Evolutionary conservation across 2,797 vertebrate species (phyloP), one percentile per base, ranked within the genome.

Genomic region (Florisuga fusca): DNA sequence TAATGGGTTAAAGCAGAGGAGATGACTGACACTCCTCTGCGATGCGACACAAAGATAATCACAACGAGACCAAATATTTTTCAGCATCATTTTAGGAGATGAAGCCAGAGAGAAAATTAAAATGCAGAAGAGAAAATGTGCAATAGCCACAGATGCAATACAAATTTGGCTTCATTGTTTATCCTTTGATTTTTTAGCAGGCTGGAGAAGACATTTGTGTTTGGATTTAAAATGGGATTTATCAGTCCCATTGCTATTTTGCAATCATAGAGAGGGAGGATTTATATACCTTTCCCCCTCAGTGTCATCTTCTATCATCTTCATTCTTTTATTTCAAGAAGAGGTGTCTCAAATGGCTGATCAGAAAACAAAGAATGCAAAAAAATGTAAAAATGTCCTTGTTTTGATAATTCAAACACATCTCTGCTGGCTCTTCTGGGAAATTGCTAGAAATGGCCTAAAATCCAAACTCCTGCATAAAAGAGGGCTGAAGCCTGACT

Each of bases 81-180:
- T 90, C 73, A 94, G 61, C 2, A 3, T 92, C 84, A 84, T 25
- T 84, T 84, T 82, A 83, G 43, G 45, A 92, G 45, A 91, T 87
- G 68, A 96, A 87, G 46, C 62, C 67, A 86, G 66, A 84, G 38
- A 89, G 68, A 71, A 94, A 92, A 94, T 91, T 94, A 93, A 93
- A 93, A 95, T 72, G 74, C 7, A 0, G 29, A 46, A 91, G 34
- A 57, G 38, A 91, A 82, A 94, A 94, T 29, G 9, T 38, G 55
- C 2, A 10, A 61, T 38, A 59, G 75, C 48, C 81, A 80, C 55
- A 74, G 61, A 84, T 59, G 84, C 71, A 89, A 87, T 55, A 88
- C 43, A 89, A 90, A 90, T 84, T 71, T 87, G 72, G 26, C 58
- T 93, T 87, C 54, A 20, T 71, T 96, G 89, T 75, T 95, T 83